Evolutionary conservation across 2,113 vertebrate genomes (phyloP), one percentile per base, ranked within the genome.

Genomic region (Pterocles gutturalis): DNA sequence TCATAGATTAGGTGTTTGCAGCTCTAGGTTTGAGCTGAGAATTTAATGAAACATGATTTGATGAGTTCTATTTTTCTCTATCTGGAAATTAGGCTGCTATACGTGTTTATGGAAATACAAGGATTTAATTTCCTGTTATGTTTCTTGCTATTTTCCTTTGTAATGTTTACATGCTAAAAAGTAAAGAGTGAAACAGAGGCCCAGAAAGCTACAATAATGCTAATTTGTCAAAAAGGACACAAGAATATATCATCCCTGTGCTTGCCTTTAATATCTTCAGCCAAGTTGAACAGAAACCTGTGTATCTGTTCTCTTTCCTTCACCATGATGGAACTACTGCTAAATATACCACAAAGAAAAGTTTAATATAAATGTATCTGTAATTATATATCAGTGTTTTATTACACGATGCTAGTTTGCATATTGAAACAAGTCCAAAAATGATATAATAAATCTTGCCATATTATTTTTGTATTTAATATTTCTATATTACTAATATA

Each of bases 31-130:
- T 88, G 36, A 78, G 66, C 53, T 78, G 80, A 90, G 78, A 83
- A 70, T 71, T 43, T 86, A 94, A 89, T 81, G 64, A 94, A 95
- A 78, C 12, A 38, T n/a, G 61, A 91, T 51, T 83, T 96, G 18
- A 83, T 64, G 14, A 93, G 85, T 83, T 81, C 34, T 89, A 3
- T 87, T 79, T 77, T 90, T 18, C 10, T 70, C 31, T 67, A 7
- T 17, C 58, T 87, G 72, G 41, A 87, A 87, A 91, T 88, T 73
- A 82, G 26, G 55, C 58, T 65, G 49, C 18, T 77, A 33, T 60
- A 55, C 17, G 13, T 73, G 31, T 54, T 64, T 19, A 51, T 14
- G 19, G 22, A 24, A 61, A 55, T 33, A 54, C 64, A 83, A 86
- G 13, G n/a, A 71, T 69, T 73, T 36, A 6, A 43, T 73, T 49